phyloP scores from a whole-genome alignment of 1,140 invertebrate species.

The Aethina tumida region DNA sequence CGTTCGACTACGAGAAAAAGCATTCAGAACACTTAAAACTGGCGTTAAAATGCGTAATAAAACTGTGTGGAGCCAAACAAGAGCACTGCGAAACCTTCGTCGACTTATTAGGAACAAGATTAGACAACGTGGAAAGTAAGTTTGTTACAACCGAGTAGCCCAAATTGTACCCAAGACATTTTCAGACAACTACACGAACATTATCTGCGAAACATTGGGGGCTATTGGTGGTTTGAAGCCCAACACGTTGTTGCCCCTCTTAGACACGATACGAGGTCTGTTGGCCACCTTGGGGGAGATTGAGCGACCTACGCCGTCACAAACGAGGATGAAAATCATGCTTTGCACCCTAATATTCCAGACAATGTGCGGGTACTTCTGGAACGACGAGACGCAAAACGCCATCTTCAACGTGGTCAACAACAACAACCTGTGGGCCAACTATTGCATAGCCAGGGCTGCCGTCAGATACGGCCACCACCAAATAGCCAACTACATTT shows the following conservation, averaged over 20 bases:
- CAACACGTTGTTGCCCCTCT: constrained; percentile 44
- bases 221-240: constrained; percentile 60
- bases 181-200: constrained; percentile 27
- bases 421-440: constrained; percentile 66
- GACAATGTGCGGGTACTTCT: constrained; percentile 56
- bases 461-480: constrained; percentile 79
- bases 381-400: constrained; percentile 47
- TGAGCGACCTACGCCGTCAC: constrained; percentile 19
- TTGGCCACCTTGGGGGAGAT: constrained; percentile 31
- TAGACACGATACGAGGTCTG: constrained; percentile 47
- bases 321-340: constrained; percentile 45
- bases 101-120: constrained; percentile 47
- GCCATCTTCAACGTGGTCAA: constrained; percentile 49
- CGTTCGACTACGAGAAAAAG: constrained; percentile 37
- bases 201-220: constrained; percentile 52
- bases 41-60: constrained; percentile 58
- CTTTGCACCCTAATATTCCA: constrained; percentile 76
- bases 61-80: constrained; percentile 50
- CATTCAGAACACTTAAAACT: constrained; percentile 49
- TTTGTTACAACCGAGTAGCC: not conserved
- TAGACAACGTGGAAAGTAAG: constrained; percentile 37
- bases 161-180: constrained; percentile 6
- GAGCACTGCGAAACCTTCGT: constrained; percentile 52
- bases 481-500: constrained; percentile 55
- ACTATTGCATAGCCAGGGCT: constrained; percentile 77